Evolutionary conservation across 2,113 vertebrate species (phyloP), one percentile per base, ranked within the genome.

Genomic region (Lasiurus cinereus): DNA sequence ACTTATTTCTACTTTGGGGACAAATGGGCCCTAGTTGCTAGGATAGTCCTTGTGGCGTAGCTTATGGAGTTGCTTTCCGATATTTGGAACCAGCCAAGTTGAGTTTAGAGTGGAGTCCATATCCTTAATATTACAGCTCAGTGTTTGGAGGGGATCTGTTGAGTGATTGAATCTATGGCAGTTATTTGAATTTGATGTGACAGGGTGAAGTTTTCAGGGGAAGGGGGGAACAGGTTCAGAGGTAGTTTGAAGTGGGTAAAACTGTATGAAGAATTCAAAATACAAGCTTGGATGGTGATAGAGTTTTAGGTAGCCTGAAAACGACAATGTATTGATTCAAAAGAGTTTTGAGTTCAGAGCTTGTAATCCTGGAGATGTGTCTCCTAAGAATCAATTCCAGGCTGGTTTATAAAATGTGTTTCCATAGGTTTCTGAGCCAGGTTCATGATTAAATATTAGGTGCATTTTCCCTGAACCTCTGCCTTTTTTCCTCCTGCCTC

Each of bases 1-100:
- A 59, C 86, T 76, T 39, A 46, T 67, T 95, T 96, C 76, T 94
- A 43, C 66, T 95, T 48, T 83, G n/a, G 64, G 31, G 33, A 56
- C 78, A 69, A 2, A 73, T 43, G 56, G 24, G 33, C 43, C n/a
- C 59, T 56, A 27, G 79, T 24, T n/a, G 31, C 24, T 36, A 56
- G 27, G 29, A 13, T 15, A 72, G 80, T 27, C 12, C 24, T 88
- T 83, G 67, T 77, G 43, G 18, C 29, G 31, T 48, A 43, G 33
- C 43, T 86, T 83, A 74, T 39, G 31, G 66, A 52, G 43, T 94
- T 91, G 22, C 16, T 88, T 96, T 89, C 64, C 29, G 69, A 24
- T 39, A n/a, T 84, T 83, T 83, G 85, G 54, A 83, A 73, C 27
- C 85, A 79, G 59, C 15, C 54, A 52, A 43, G 48, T 52, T 86